Percentiles rank a stretch among this genome's conserved stretches.
Conservation (phyloP, 2,888 invertebrate species). For the Ferdinandea cuprea region DNA sequence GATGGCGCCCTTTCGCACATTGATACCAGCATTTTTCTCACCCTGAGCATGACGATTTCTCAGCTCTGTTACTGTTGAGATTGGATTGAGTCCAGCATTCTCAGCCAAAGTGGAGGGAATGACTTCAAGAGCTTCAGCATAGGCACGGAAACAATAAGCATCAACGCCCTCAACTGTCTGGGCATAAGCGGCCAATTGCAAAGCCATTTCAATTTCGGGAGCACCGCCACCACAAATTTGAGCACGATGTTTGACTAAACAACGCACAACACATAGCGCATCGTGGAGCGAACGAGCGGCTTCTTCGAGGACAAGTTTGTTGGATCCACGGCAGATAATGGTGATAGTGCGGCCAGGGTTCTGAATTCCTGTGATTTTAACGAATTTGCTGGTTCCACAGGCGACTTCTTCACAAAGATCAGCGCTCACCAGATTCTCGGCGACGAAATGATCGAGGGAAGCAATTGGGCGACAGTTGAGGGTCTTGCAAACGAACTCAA, state of each 20-base stretch:
- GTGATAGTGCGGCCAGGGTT: conserved; percentile 95
- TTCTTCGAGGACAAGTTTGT: conserved; percentile 94
- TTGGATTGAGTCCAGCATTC: conserved; percentile 94
- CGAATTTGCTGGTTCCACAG: conserved; percentile 94
- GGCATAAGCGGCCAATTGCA: conserved; percentile 91
- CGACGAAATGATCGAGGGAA: conserved; percentile 97
- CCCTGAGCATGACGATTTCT: conserved; percentile 96
- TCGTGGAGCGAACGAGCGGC: conserved; percentile 96
- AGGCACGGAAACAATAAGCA: conserved; percentile 97
- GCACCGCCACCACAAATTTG: conserved; percentile 98
- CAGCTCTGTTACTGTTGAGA: conserved; percentile 97
- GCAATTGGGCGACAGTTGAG: conserved; percentile 97
- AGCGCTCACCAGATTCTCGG: conserved; percentile 95
- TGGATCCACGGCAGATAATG: conserved; percentile 93
- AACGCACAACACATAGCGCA: conserved; percentile 95
- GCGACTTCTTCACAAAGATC: conserved; percentile 97
- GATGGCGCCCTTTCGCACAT: conserved; percentile 97
- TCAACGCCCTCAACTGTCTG: conserved; percentile 95
- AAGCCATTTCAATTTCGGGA: conserved; percentile 97
- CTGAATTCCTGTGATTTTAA: conserved; percentile 95
- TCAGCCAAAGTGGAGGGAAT: conserved; percentile 96
- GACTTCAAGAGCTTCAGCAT: conserved; percentile 97
- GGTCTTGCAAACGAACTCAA: conserved; percentile 98
- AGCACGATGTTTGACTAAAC: conserved; percentile 96
- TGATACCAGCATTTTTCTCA: conserved; percentile 95